These are phyloP conservation scores for Peromyscus californicus DNA, from an alignment of 2,113 vertebrate species.

Conservation along the genomic window DNA sequence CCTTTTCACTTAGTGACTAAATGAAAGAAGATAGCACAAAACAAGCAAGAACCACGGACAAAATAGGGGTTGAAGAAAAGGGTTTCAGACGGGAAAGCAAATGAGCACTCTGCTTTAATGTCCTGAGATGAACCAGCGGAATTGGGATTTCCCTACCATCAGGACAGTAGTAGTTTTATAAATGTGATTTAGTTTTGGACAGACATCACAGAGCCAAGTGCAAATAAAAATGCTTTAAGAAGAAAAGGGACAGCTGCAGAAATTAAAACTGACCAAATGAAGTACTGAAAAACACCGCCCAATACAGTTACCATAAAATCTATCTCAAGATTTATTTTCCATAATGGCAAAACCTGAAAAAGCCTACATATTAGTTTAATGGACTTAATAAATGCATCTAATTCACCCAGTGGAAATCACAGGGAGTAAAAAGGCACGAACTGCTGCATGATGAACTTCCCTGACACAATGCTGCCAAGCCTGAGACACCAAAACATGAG, in stretches of 20 bases:
- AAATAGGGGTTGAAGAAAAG: constrained; percentile 19
- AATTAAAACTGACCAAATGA: constrained; percentile 57
- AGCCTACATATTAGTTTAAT: neutral
- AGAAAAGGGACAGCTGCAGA: neutral
- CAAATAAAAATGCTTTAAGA: constrained; percentile 31
- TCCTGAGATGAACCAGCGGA: constrained; percentile 11
- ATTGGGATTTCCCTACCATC: constrained; percentile 6
- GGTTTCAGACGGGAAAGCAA: neutral
- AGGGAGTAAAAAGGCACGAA: neutral
- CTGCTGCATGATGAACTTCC: neutral
- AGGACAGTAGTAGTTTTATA: neutral
- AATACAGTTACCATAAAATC: constrained; percentile 32
- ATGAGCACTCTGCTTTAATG: neutral
- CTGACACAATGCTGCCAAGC: neutral
- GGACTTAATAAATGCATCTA: constrained; percentile 3
- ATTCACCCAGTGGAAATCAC: neutral
- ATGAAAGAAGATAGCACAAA: constrained; percentile 49
- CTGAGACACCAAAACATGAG: neutral
- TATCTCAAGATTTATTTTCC: constrained; percentile 37
- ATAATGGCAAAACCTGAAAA: neutral
- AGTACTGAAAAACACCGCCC: neutral
- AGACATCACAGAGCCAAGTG: constrained; percentile 2
- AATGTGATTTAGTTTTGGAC: neutral
- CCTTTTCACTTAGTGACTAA: neutral
- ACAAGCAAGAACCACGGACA: constrained; percentile 60